Percentiles rank a stretch among this genome's conserved stretches.
These are phyloP conservation scores for Smutsia temminckii DNA, from an alignment of 2,797 vertebrate genomes.

Conservation along the genomic window DNA sequence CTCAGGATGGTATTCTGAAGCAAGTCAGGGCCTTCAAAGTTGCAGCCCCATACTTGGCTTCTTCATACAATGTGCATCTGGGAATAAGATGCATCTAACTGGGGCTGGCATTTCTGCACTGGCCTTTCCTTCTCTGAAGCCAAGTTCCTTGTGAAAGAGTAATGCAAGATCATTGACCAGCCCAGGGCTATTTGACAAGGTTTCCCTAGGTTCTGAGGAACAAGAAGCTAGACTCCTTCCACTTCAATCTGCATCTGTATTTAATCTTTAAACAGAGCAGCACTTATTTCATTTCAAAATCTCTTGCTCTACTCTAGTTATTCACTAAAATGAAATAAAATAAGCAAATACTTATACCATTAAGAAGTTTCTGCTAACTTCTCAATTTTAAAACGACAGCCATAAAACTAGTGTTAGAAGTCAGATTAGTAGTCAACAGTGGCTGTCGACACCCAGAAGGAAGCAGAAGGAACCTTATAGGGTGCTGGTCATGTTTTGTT, in stretches of 20 bases:
- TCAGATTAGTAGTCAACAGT: neutral
- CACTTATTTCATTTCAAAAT: neutral
- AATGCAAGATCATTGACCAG: neutral
- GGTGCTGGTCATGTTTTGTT: neutral
- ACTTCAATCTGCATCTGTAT: neutral
- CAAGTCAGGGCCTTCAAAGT: neutral
- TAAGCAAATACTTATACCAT: neutral
- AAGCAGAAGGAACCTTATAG: neutral
- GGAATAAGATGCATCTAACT: neutral
- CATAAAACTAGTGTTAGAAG: neutral
- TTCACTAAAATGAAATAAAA: constrained; percentile 17
- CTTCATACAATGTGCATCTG: neutral
- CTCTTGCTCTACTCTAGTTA: neutral
- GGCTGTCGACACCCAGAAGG: neutral
- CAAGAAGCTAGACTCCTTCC: neutral
- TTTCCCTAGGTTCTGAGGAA: neutral
- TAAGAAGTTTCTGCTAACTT: neutral
- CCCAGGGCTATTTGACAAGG: neutral
- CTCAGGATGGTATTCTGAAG: neutral
- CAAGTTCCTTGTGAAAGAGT: neutral
- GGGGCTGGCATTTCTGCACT: neutral
- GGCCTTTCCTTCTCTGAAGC: neutral
- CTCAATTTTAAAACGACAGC: neutral
- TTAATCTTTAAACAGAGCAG: neutral
- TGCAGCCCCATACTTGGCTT: neutral